Percentiles rank a stretch among this genome's conserved stretches.
These are phyloP conservation scores for Zaprionus africanus DNA, from an alignment of 1,140 invertebrate genomes.

Conservation along the genomic window DNA sequence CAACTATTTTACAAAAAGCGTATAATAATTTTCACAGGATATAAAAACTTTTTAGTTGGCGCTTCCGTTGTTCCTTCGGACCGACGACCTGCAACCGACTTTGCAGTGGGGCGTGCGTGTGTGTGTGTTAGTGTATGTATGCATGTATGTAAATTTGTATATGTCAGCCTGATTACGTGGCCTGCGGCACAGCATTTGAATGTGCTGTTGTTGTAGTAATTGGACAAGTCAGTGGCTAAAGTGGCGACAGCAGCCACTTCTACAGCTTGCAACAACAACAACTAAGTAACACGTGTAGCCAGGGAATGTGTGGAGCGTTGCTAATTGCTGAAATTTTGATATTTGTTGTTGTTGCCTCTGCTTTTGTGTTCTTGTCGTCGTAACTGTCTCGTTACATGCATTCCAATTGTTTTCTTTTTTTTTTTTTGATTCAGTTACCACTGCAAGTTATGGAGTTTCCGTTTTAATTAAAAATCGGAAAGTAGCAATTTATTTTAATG, in stretches of 20 bases:
- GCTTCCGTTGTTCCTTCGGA: conserved; percentile 58
- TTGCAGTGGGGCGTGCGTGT: neutral
- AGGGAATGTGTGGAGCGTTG: conserved; percentile 11
- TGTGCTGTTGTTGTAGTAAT: conserved; percentile 77
- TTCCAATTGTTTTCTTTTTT: conserved; percentile 18
- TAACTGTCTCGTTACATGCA: conserved; percentile 44
- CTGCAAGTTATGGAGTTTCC: conserved; percentile 57
- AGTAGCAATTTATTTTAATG: neutral
- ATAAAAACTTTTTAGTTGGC: conserved; percentile 79
- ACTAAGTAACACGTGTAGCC: conserved; percentile 64
- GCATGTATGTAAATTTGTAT: conserved; percentile 23
- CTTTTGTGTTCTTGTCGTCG: conserved; percentile 44
- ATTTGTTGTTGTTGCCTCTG: conserved; percentile 54
- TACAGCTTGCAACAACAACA: conserved; percentile 10
- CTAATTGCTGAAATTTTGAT: conserved; percentile 63
- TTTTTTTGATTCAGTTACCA: conserved; percentile 6
- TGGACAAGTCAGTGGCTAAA: conserved; percentile 77
- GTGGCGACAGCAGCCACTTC: conserved; percentile 62
- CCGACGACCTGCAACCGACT: conserved; percentile 42
- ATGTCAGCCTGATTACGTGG: conserved; percentile 26
- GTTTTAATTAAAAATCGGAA: conserved; percentile 66
- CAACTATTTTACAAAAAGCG: conserved; percentile 76
- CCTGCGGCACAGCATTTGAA: conserved; percentile 77
- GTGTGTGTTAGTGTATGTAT: conserved; percentile 38
- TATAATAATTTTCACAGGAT: conserved; percentile 82